These are phyloP conservation scores for Zele albiditarsus DNA, from an alignment of 2,888 invertebrate genomes.

Conservation along the genomic window DNA sequence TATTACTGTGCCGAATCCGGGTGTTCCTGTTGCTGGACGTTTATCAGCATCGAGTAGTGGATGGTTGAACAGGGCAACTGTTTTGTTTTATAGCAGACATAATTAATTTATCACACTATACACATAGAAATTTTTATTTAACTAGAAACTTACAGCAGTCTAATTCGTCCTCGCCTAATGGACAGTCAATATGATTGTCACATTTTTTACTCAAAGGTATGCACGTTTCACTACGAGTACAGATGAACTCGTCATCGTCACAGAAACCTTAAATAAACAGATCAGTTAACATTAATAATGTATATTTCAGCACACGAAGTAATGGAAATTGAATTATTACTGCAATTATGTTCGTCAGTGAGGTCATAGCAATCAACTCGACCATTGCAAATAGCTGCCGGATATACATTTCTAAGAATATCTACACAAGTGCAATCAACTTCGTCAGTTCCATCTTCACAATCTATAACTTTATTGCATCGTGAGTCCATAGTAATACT, in stretches of 20 bases:
- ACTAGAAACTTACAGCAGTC: slow-evolving; percentile 77
- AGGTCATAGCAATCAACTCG: slow-evolving; percentile 82
- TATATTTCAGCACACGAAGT: not conserved
- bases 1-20: slow-evolving; percentile 80
- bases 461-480: slow-evolving; percentile 83
- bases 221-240: slow-evolving; percentile 79
- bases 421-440: slow-evolving; percentile 82
- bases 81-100: not conserved
- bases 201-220: slow-evolving; percentile 78
- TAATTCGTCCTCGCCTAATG: slow-evolving; percentile 83
- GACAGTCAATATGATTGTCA: slow-evolving; percentile 80
- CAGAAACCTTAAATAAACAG: slow-evolving; percentile 75
- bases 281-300: slow-evolving; percentile 1
- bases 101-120: not conserved
- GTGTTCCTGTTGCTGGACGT: slow-evolving; percentile 76
- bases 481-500: slow-evolving; percentile 76
- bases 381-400: slow-evolving; percentile 83
- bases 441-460: slow-evolving; percentile 90
- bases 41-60: slow-evolving; percentile 77
- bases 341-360: slow-evolving; percentile 84
- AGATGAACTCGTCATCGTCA: slow-evolving; percentile 76
- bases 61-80: slow-evolving; percentile 80
- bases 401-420: slow-evolving; percentile 75
- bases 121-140: not conserved
- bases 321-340: slow-evolving; percentile 73